Conservation (phyloP, 2,113 vertebrate genomes). For the Apodemus speciosus region DNA sequence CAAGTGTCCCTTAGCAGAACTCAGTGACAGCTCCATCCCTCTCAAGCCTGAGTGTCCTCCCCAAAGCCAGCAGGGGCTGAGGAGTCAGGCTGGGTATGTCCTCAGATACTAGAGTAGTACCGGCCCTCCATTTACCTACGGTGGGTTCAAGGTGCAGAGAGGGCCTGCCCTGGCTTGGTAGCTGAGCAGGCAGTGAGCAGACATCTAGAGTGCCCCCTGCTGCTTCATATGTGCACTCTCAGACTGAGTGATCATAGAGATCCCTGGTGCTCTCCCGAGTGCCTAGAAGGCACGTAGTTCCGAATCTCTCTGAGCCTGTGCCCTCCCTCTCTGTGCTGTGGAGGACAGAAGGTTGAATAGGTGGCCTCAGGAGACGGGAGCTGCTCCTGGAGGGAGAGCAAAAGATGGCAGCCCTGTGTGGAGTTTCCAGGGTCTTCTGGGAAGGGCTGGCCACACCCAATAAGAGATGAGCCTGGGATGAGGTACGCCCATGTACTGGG, state of each 20-base stretch:
- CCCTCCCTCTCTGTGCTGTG: not conserved
- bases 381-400: not conserved
- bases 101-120: not conserved
- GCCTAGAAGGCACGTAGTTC: not conserved
- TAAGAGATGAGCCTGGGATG: not conserved
- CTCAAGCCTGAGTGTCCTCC: not conserved
- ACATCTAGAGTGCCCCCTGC: not conserved
- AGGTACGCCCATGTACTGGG: accelerated
- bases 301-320: not conserved
- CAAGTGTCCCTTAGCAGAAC: not conserved
- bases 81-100: not conserved
- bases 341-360: not conserved
- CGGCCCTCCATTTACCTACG: not conserved
- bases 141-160: not conserved
- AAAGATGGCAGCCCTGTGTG: not conserved
- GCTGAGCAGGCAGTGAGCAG: not conserved
- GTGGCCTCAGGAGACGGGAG: not conserved
- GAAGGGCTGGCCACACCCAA: not conserved
- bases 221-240: not conserved
- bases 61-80: not conserved
- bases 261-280: not conserved
- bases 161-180: not conserved
- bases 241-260: not conserved
- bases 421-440: not conserved
- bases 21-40: not conserved